A percentile compares a stretch with the other conserved stretches of the same genome.
Evolutionary conservation across 1,140 invertebrate genomes (phyloP).

Genomic region (Cecropterus lyciades): DNA sequence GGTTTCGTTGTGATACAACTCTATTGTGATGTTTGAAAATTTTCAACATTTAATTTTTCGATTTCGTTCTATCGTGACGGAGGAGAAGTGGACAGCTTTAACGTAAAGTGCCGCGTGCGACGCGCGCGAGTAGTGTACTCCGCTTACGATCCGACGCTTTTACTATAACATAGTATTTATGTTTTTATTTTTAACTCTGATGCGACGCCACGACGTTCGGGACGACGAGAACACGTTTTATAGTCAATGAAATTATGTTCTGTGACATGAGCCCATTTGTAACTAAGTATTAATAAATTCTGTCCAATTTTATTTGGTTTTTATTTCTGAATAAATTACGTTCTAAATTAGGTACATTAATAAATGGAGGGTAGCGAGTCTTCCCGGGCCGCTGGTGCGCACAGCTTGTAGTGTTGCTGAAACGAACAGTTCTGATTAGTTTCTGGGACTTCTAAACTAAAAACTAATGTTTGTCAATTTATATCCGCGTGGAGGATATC

Average conservation of each 20-base stretch:
- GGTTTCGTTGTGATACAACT: conserved; percentile 62
- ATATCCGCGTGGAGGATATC: conserved; percentile 24
- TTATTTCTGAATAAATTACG: conserved; percentile 46
- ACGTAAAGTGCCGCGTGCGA: conserved; percentile 49
- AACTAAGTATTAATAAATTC: conserved; percentile 79
- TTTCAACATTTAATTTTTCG: conserved; percentile 56
- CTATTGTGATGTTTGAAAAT: conserved; percentile 71
- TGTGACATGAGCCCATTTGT: conserved; percentile 69
- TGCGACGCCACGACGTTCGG: conserved; percentile 35
- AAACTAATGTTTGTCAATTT: conserved; percentile 28
- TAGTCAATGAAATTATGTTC: conserved; percentile 60
- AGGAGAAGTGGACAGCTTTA: conserved; percentile 64
- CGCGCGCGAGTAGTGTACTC: conserved; percentile 48
- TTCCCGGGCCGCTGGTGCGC: conserved; percentile 27
- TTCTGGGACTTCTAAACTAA: conserved; percentile 11
- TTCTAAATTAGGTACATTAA: conserved; percentile 25
- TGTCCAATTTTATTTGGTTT: conserved; percentile 70
- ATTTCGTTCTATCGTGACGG: conserved; percentile 51
- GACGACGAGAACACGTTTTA: conserved; percentile 33
- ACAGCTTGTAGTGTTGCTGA: conserved; percentile 27
- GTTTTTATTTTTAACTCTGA: conserved; percentile 71
- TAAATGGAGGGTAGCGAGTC: conserved; percentile 50
- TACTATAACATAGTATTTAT: conserved; percentile 82
- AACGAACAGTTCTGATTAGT: conserved; percentile 18
- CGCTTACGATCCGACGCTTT: conserved; percentile 70